These are phyloP conservation scores for Trachemys scripta DNA, from an alignment of 2,113 vertebrate species.

Conservation along the genomic window DNA sequence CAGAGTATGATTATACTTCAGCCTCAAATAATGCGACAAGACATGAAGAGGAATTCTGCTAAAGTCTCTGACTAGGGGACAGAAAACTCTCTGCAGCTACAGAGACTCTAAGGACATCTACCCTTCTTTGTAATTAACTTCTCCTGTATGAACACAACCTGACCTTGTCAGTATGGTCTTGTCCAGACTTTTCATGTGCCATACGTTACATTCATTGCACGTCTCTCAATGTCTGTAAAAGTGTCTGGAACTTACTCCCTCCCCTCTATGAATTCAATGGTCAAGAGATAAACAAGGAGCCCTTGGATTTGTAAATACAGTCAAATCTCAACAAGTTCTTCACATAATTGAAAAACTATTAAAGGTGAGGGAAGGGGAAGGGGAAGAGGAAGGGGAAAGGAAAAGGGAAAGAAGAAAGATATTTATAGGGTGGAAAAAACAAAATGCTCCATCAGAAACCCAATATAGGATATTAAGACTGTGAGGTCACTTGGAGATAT, in stretches of 20 bases:
- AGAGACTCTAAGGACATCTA: slow-evolving; percentile 40
- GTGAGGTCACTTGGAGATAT: not conserved
- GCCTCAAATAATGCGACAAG: slow-evolving; percentile 44
- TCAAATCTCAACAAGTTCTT: not conserved
- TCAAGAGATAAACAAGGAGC: not conserved
- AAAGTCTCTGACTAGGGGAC: slow-evolving; percentile 48
- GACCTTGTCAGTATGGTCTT: slow-evolving; percentile 43
- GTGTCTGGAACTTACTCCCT: not conserved
- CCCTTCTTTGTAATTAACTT: slow-evolving; percentile 66
- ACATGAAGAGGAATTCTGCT: slow-evolving; percentile 41
- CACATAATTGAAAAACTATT: not conserved
- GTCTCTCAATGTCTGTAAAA: slow-evolving; percentile 3
- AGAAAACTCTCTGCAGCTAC: slow-evolving; percentile 49
- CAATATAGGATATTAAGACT: not conserved
- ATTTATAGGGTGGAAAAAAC: not conserved
- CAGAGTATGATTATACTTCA: slow-evolving; percentile 41
- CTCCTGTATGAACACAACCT: slow-evolving; percentile 34
- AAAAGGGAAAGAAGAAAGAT: not conserved
- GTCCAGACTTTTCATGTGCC: slow-evolving; percentile 39
- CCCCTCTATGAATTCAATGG: not conserved
- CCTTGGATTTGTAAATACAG: not conserved
- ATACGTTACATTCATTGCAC: slow-evolving; percentile 22
- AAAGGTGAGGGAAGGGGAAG: not conserved
- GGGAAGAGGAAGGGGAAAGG: no score
- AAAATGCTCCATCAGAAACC: not conserved